phyloP scores from a whole-genome alignment of 2,797 vertebrate genomes.

The Lateolabrax maculatus region DNA sequence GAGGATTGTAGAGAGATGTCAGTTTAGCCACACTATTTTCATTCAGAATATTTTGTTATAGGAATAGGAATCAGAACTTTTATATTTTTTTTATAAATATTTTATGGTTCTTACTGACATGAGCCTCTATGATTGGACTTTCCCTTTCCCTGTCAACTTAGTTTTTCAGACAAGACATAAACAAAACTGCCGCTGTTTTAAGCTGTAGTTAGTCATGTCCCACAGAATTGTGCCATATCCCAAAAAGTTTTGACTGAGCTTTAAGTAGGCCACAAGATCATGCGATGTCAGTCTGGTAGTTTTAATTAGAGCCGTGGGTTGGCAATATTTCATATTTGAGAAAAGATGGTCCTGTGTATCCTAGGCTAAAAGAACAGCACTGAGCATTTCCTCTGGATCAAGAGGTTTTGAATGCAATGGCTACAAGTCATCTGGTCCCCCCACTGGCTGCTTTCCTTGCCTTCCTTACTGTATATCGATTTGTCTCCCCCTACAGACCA shows the following conservation, averaged over 20 bases:
- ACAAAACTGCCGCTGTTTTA: neutral
- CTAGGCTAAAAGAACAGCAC: neutral
- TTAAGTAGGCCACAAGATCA: neutral
- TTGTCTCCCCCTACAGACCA: slow-evolving; percentile 89
- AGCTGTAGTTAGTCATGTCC: too few relatives aligned
- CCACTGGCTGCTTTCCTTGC: neutral
- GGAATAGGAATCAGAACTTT: slow-evolving; percentile 28
- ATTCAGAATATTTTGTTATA: slow-evolving; percentile 41
- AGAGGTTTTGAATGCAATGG: slow-evolving; percentile 7
- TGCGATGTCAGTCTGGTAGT: neutral
- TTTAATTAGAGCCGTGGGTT: neutral
- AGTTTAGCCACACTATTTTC: slow-evolving; percentile 45
- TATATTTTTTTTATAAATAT: too few relatives aligned
- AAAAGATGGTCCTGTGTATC: neutral
- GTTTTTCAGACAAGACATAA: neutral
- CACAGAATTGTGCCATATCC: too few relatives aligned
- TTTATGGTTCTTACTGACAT: slow-evolving; percentile 42
- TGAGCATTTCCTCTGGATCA: neutral
- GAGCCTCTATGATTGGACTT: slow-evolving; percentile 26
- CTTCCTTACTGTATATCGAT: neutral
- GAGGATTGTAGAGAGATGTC: slow-evolving; percentile 47
- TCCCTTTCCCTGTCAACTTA: slow-evolving; percentile 4
- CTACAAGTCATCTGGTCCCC: neutral
- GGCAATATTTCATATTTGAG: neutral
- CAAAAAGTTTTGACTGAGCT: too few relatives aligned